A percentile compares a stretch with the other conserved stretches of the same genome.
Conservation (phyloP, 2,888 invertebrate genomes). For the Unio pictorum region DNA sequence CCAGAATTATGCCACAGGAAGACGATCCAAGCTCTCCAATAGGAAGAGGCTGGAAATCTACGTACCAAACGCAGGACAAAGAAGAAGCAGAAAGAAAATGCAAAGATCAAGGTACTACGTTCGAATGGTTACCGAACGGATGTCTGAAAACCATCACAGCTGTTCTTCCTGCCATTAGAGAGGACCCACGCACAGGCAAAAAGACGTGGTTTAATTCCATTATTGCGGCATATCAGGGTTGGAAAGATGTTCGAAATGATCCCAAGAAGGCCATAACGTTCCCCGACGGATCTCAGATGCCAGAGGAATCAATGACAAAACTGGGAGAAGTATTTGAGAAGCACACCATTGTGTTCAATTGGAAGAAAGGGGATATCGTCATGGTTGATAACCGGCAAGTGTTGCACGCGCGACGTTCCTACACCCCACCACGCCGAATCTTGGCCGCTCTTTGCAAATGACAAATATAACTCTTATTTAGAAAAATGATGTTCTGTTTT, state of each 20-base stretch:
- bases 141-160: constrained; percentile 52
- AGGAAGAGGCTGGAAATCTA: constrained; percentile 61
- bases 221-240: constrained; percentile 55
- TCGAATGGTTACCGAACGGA: constrained; percentile 51
- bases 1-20: constrained; percentile 47
- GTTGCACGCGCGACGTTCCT: constrained; percentile 50
- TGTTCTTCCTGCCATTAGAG: constrained; percentile 45
- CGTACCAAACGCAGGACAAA: constrained; percentile 43
- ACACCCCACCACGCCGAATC: constrained; percentile 53
- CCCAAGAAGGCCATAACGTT: constrained; percentile 54
- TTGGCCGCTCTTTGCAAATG: constrained; percentile 54
- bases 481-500: too few species aligned
- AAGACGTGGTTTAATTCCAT: constrained; percentile 60
- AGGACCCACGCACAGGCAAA: constrained; percentile 44
- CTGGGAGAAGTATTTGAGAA: constrained; percentile 42
- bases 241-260: constrained; percentile 54
- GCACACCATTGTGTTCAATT: constrained; percentile 46
- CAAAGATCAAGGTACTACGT: constrained; percentile 38
- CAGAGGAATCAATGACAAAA: constrained; percentile 40
- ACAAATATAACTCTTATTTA: neutral
- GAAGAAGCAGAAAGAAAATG: constrained; percentile 46
- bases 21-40: constrained; percentile 56
- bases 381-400: constrained; percentile 55
- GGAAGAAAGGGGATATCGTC: constrained; percentile 54
- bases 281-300: constrained; percentile 50